A percentile compares a stretch with the other conserved stretches of the same genome.
Conservation (phyloP, 2,113 vertebrate species). For the Phylloscopus trochiloides region DNA sequence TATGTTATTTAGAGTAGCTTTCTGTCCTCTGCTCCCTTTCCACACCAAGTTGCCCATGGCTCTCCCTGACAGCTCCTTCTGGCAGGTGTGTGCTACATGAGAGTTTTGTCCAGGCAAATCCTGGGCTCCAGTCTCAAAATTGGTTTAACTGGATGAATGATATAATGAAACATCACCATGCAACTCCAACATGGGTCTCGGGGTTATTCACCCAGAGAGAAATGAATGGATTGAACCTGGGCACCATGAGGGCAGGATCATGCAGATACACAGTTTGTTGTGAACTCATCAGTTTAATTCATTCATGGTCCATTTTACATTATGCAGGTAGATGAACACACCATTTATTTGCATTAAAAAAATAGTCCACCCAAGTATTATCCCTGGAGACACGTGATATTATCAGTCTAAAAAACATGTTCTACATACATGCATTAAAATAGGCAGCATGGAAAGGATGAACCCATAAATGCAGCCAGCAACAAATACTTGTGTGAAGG, state of each 20-base stretch:
- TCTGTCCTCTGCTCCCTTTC: neutral
- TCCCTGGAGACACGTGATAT: neutral
- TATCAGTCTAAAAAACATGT: neutral
- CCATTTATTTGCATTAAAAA: neutral
- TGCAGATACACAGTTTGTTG: neutral
- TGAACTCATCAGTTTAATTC: neutral
- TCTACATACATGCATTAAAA: neutral
- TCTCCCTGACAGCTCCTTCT: neutral
- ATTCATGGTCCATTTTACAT: neutral
- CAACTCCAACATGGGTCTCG: fast-evolving
- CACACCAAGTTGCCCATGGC: too few species aligned
- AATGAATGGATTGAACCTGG: neutral
- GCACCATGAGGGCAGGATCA: neutral
- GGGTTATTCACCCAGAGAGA: neutral
- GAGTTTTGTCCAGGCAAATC: neutral
- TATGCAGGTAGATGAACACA: neutral
- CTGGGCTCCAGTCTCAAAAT: neutral
- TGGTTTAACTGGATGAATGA: neutral
- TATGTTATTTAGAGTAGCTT: neutral
- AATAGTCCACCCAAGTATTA: neutral
- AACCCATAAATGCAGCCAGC: neutral
- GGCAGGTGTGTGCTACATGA: fast-evolving
- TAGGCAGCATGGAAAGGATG: neutral
- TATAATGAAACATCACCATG: neutral
- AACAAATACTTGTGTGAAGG: neutral